Evolutionary conservation across 2,888 invertebrate species (phyloP).

Genomic region (Barypeithes pellucidus): DNA sequence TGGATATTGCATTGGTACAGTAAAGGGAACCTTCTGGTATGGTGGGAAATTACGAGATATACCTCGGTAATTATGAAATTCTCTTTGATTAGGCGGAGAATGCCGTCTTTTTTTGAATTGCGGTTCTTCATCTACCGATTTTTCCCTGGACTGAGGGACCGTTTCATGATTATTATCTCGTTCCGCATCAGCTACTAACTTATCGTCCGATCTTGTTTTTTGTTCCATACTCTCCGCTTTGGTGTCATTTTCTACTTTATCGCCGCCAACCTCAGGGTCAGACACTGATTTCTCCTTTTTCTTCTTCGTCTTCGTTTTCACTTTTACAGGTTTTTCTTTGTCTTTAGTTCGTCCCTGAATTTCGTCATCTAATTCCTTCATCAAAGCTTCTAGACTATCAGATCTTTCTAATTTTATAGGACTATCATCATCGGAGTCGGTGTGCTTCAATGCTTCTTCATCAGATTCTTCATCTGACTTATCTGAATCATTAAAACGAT

Average conservation of each 20-base stretch:
- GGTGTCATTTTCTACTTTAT: constrained; percentile 47
- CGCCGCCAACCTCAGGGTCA: constrained; percentile 48
- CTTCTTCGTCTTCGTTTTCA: constrained; percentile 57
- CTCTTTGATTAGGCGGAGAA: constrained; percentile 11
- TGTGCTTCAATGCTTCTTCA: constrained; percentile 61
- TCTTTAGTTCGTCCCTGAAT: constrained; percentile 61
- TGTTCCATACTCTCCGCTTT: constrained; percentile 17
- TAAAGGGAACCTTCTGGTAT: not conserved
- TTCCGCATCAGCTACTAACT: constrained; percentile 46
- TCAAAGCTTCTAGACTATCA: constrained; percentile 72
- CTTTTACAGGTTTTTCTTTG: constrained; percentile 51
- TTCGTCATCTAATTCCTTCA: constrained; percentile 73
- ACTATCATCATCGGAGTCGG: constrained; percentile 53
- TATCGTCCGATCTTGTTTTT: constrained; percentile 29
- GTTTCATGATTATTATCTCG: constrained; percentile 34
- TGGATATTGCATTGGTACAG: constrained; percentile 24
- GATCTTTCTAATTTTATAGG: constrained; percentile 68
- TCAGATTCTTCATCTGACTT: constrained; percentile 70
- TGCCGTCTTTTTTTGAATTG: constrained; percentile 31
- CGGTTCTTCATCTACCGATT: constrained; percentile 27
- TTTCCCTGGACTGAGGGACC: not conserved
- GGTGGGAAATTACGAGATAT: constrained; percentile 7
- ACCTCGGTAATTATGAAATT: constrained; percentile 32
- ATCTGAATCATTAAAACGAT: constrained; percentile 71
- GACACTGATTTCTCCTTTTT: constrained; percentile 48